phyloP scores from a whole-genome alignment of 2,888 invertebrate species.

The Abrostola triplasia region DNA sequence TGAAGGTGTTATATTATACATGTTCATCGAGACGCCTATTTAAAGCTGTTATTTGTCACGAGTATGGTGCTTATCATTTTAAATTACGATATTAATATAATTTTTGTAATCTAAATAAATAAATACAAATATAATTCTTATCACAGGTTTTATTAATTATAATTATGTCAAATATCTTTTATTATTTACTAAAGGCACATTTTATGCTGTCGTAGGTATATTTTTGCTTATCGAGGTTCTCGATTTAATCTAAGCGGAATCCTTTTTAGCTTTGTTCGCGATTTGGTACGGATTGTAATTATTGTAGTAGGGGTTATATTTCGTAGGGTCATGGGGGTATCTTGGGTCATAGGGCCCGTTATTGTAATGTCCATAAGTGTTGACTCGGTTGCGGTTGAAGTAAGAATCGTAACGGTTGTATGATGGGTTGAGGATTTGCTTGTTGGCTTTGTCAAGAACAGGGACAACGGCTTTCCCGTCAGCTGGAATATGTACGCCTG shows the following conservation, averaged over 20 bases:
- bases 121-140: constrained; percentile 15
- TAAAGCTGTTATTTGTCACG: too few relatives aligned
- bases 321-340: constrained; percentile 60
- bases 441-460: constrained; percentile 64
- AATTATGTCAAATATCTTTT: too few relatives aligned
- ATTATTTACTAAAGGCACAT: background rate
- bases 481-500: constrained; percentile 90
- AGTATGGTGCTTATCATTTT: too few relatives aligned
- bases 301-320: constrained; percentile 60
- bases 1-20: too few relatives aligned
- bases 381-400: constrained; percentile 55
- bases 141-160: constrained; percentile 34
- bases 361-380: constrained; percentile 62
- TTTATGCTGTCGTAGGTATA: background rate
- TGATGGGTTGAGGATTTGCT: constrained; percentile 57
- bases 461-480: constrained; percentile 83
- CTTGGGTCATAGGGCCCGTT: constrained; percentile 64
- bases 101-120: background rate
- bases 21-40: too few relatives aligned
- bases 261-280: constrained; percentile 53
- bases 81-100: too few relatives aligned
- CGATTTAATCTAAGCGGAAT: constrained; percentile 21
- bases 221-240: background rate
- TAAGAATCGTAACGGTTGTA: constrained; percentile 70
- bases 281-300: constrained; percentile 55